These are phyloP conservation scores for Acrocephalus arundinaceus DNA, from an alignment of 2,113 vertebrate species.

Conservation along the genomic window DNA sequence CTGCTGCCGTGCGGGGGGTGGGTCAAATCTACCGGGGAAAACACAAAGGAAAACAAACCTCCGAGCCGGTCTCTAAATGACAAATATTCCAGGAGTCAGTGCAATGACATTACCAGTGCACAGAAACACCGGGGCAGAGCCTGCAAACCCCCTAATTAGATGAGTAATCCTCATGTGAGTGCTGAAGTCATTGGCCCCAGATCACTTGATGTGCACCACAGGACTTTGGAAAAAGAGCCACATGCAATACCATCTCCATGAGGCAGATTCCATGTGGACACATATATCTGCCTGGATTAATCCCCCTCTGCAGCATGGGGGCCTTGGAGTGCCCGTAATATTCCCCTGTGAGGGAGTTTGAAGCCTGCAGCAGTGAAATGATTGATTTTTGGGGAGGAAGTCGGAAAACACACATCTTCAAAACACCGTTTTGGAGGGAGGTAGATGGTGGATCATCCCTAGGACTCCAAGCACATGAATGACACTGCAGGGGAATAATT, in stretches of 20 bases:
- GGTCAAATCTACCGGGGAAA: background rate
- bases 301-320: background rate
- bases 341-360: background rate
- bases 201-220: background rate
- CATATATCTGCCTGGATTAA: background rate
- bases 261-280: background rate
- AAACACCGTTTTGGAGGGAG: background rate
- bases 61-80: background rate
- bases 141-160: constrained; percentile 45
- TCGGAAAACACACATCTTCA: background rate
- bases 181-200: constrained; percentile 42
- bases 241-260: background rate
- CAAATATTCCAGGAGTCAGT: background rate
- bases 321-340: background rate
- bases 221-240: background rate
- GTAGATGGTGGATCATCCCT: background rate
- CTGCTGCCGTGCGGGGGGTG: background rate
- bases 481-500: background rate
- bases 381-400: background rate
- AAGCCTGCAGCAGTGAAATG: background rate
- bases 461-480: background rate
- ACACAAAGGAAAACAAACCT: background rate
- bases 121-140: constrained; percentile 10
- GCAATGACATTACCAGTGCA: background rate
- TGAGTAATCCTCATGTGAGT: constrained; percentile 66